Conservation (phyloP, 1,140 invertebrate species). For the Stegodyphus mimosarum region DNA sequence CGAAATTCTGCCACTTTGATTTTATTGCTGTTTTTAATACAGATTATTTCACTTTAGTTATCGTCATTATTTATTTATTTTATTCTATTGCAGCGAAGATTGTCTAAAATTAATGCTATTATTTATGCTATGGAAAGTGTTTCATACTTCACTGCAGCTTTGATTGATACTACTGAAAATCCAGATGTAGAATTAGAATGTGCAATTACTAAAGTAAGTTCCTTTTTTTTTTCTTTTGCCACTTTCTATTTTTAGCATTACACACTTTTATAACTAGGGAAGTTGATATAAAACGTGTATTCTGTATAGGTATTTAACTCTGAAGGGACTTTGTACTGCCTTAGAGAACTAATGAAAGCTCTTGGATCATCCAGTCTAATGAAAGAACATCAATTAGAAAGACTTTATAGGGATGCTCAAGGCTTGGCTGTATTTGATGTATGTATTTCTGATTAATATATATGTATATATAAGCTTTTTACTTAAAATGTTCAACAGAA, state of each 20-base stretch:
- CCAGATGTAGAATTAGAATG: conserved; percentile 75
- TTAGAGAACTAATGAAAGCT: conserved; percentile 68
- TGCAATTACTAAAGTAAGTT: conserved; percentile 68
- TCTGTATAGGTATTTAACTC: conserved; percentile 58
- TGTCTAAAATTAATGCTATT: conserved; percentile 71
- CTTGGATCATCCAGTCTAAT: conserved; percentile 72
- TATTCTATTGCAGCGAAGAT: conserved; percentile 67
- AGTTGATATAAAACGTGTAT: neutral
- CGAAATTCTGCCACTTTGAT: too few species aligned
- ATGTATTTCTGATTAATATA: conserved; percentile 64
- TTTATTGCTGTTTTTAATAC: too few species aligned
- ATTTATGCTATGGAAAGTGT: conserved; percentile 83
- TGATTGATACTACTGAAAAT: conserved; percentile 76
- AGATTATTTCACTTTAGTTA: too few species aligned
- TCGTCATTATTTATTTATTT: too few species aligned
- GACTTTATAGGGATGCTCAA: conserved; percentile 71
- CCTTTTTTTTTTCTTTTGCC: neutral
- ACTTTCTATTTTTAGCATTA: neutral
- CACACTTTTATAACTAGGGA: too few species aligned
- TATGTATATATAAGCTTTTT: neutral
- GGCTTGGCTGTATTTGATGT: conserved; percentile 43
- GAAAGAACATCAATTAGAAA: conserved; percentile 71
- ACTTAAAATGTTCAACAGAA: too few species aligned
- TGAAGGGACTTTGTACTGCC: conserved; percentile 53
- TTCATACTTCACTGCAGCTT: conserved; percentile 78